Evolutionary conservation across 2,113 vertebrate species (phyloP), one percentile per base, ranked within the genome.

Genomic region (Macaca mulatta): DNA sequence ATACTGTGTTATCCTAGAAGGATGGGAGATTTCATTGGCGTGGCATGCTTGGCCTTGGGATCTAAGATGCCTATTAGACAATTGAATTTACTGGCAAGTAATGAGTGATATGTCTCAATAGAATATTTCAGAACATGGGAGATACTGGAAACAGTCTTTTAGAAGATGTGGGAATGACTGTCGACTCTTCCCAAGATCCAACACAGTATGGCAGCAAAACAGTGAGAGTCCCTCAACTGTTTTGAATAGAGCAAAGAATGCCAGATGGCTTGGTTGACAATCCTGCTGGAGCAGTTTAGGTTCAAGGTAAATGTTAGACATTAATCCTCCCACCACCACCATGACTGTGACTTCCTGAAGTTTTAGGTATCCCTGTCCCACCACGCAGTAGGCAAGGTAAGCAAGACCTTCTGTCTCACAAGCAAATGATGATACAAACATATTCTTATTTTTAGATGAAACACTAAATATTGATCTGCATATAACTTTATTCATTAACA

Each of bases 371-470:
- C 75, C 32, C 27, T 22, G 1, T 55, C 40, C 0, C 27, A 69
- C 8, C 3, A 35, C 18, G 17, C 40, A 52, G 14, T 17, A 4
- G 11, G 5, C 2, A 25, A 55, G 20, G 20, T 77, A 81, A 48
- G 12, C 70, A 40, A 82, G 52, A 82, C 45, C 45, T 70, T 93
- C 35, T 87, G 30, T 79, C 52, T 88, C 55, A 75, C 23, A 83
- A 82, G 20, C 48, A 91, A 61, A 84, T 80, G 6, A 40, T 61
- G 70, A 75, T 25, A 45, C 0, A 25, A 81, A 77, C n/a, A 72
- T 48, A 45, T 69, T 96, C 32, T 89, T 82, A 80, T 80, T 85
- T 96, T 96, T 89, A 55, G 23, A 59, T 88, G 20, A n/a, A 14
- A 38, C 35, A 59, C 3, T 69, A 69, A 85, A 61, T 67, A 75